Base-by-base conservation (phyloP, 2,797 vertebrate species). In the Acanthiza pusilla region DNA sequence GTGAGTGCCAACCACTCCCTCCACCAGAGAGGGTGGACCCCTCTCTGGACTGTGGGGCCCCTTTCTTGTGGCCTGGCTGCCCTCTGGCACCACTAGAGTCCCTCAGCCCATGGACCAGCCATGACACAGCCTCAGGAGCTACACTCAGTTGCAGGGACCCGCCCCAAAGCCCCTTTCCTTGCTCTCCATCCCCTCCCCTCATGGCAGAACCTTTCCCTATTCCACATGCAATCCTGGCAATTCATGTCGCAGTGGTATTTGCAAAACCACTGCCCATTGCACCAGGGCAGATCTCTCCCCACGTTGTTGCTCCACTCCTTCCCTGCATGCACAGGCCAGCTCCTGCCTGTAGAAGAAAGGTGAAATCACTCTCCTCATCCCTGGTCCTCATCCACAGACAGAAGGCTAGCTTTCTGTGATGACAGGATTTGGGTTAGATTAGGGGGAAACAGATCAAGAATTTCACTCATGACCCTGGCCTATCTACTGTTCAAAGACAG, bases 11-110 rank as follows among this genome's bases (percentile, higher is more conserved):
- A 9, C 11, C 23, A 6, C 27, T 34, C 6, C 14, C 20, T 51
- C 6, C 4, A 6, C n/a, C n/a, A n/a, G n/a, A n/a, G n/a, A n/a
- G n/a, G 19, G 27, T 1, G 2, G 20, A 13, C 27, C 34, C 11
- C 27, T 40, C 48, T 20, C 27, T 38, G n/a, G n/a, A n/a, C 47
- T 38, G 14, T 68, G 47, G 26, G 20, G 16, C 4, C 15, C 26
- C 27, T 19, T 50, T 51, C 34, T 30, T 38, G 34, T 38, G 47
- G 36, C 26, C 26, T 51, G 47, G 34, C 66, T 51, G 47, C 34
- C 58, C 19, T 29, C 14, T 7, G 14, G n/a, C n/a, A 67, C 26
- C 45, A 36, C 25, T 26, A 29, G 18, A 20, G 29, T 16, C 13
- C 26, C 65, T 36, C 18, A 36, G 25, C n/a, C 18, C 65, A 29